Evolutionary conservation across 2,888 invertebrate species (phyloP).

Genomic region (Helicoverpa assulta): DNA sequence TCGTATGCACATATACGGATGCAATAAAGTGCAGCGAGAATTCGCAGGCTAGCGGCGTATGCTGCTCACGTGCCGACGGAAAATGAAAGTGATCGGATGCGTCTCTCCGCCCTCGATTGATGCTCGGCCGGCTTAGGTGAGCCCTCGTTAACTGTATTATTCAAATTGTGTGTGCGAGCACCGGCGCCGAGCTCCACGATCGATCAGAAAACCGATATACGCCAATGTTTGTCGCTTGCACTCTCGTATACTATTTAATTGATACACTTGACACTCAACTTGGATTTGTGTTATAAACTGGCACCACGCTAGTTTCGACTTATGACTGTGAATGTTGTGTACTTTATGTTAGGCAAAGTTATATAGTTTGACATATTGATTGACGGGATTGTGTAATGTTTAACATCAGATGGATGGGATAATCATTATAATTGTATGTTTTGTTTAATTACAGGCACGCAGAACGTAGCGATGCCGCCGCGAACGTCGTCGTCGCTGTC

Average conservation of each 20-base stretch:
- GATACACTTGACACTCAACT: conserved; percentile 68
- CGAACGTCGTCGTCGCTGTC: conserved; percentile 96
- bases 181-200: conserved; percentile 66
- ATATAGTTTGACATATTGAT: conserved; percentile 17
- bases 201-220: conserved; percentile 75
- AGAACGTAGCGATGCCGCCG: conserved; percentile 98
- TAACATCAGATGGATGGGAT: neutral
- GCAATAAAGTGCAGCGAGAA: conserved; percentile 88
- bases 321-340: conserved; percentile 29
- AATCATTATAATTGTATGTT: neutral
- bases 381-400: conserved; percentile 1
- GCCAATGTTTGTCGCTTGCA: conserved; percentile 72
- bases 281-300: conserved; percentile 64
- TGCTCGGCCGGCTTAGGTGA: conserved; percentile 82
- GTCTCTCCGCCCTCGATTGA: conserved; percentile 87
- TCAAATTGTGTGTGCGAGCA: conserved; percentile 81
- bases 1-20: conserved; percentile 89
- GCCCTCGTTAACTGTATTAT: conserved; percentile 86
- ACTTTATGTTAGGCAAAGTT: conserved; percentile 6
- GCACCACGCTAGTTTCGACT: conserved; percentile 29
- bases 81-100: conserved; percentile 89
- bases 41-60: conserved; percentile 86
- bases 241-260: conserved; percentile 73
- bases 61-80: conserved; percentile 86
- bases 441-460: conserved; percentile 91